Percentiles rank a stretch among this genome's conserved stretches.
Evolutionary conservation across 2,888 invertebrate species (phyloP).

Genomic region (Ophion ventricosus): DNA sequence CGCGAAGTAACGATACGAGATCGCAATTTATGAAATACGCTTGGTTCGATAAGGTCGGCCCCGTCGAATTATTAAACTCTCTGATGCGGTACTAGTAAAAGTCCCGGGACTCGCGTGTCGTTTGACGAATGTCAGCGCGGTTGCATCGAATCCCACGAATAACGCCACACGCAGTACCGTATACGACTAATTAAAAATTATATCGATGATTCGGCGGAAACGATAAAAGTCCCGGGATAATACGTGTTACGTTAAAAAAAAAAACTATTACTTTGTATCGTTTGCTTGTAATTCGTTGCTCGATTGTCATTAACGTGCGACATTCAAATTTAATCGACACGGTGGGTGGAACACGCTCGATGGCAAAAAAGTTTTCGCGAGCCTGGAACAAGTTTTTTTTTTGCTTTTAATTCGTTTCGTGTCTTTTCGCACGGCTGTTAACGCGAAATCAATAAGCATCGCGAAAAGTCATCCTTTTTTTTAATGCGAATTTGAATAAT

Average conservation of each 20-base stretch:
- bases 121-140: constrained; percentile 65
- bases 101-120: constrained; percentile 59
- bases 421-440: not conserved
- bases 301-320: not conserved
- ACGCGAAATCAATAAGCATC: constrained; percentile 41
- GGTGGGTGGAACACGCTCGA: not conserved
- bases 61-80: constrained; percentile 58
- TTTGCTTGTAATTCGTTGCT: not conserved
- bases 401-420: not conserved
- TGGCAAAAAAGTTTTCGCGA: not conserved
- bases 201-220: constrained; percentile 8
- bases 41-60: constrained; percentile 45
- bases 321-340: not conserved
- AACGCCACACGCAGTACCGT: not conserved
- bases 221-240: not conserved
- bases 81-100: constrained; percentile 10
- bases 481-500: constrained; percentile 45
- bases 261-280: not conserved
- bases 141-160: constrained; percentile 15
- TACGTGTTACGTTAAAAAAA: not conserved
- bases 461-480: constrained; percentile 6
- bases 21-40: constrained; percentile 6
- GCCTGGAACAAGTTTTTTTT: not conserved
- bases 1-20: not conserved
- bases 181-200: not conserved